phyloP scores from a whole-genome alignment of 2,113 vertebrate species.

The Silurus glanis region DNA sequence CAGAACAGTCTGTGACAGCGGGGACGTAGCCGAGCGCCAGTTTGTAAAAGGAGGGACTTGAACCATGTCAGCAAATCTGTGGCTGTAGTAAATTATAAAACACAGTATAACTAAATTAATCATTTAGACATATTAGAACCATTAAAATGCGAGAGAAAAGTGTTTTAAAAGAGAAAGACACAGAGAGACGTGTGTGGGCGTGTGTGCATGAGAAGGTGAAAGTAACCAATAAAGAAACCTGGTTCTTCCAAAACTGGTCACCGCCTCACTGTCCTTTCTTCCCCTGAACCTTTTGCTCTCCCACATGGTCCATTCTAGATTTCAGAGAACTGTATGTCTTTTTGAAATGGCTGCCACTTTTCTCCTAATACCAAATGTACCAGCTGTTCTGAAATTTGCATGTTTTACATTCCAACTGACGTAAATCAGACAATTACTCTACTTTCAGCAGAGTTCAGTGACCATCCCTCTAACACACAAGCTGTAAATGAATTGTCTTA shows the following conservation, averaged over 20 bases:
- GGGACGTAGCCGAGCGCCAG: no score
- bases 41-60: not conserved
- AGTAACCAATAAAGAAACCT: no score
- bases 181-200: no score
- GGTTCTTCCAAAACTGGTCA: no score
- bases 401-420: not conserved
- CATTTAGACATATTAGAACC: not conserved
- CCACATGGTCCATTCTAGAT: not conserved
- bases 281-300: no score
- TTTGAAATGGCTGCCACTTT: not conserved
- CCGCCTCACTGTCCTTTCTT: no score
- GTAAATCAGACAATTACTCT: not conserved
- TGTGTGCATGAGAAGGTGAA: no score
- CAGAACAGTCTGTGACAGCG: no score
- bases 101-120: not conserved
- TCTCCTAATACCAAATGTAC: not conserved
- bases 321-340: not conserved
- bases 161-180: no score
- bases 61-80: not conserved
- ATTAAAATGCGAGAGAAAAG: not conserved
- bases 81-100: not conserved
- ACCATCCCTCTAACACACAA: not conserved
- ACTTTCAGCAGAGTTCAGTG: not conserved
- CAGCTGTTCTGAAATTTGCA: not conserved
- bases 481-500: not conserved